Evolutionary conservation across 2,888 invertebrate species (phyloP).

Genomic region (Euzophera pinguis): DNA sequence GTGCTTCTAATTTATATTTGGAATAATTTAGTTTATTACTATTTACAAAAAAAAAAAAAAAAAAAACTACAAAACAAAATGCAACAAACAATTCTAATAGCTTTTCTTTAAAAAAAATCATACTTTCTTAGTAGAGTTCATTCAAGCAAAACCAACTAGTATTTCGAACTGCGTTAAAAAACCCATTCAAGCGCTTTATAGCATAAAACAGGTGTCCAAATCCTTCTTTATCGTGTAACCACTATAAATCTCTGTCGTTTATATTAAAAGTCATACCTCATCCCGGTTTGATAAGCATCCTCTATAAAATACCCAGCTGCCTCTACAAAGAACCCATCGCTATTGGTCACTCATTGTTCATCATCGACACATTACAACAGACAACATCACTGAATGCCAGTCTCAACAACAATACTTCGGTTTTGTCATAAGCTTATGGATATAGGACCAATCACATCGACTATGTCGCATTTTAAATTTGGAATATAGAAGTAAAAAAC

Average conservation of each 20-base stretch:
- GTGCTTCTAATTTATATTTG: too few species aligned
- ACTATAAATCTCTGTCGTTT: conserved; percentile 13
- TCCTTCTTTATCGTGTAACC: background rate
- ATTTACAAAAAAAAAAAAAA: background rate
- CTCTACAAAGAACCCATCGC: conserved; percentile 55
- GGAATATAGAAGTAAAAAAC: conserved; percentile 33
- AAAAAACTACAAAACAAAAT: background rate
- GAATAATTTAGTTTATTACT: too few species aligned
- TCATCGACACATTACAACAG: conserved; percentile 56
- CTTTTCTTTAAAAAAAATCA: background rate
- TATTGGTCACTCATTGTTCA: conserved; percentile 74
- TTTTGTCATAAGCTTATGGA: conserved; percentile 53
- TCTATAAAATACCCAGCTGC: conserved; percentile 70
- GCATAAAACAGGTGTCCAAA: conserved; percentile 7
- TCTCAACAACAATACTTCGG: conserved; percentile 57
- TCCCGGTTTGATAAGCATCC: conserved; percentile 50
- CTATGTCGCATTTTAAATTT: conserved; percentile 42
- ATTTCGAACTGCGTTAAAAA: background rate
- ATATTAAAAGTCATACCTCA: conserved; percentile 43
- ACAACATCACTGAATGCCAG: conserved; percentile 64
- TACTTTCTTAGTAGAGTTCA: background rate
- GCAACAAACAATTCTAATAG: too few species aligned
- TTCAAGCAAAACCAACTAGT: background rate
- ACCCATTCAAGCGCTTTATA: background rate
- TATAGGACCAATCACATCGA: conserved; percentile 37